Evolutionary conservation across 1,140 invertebrate species (phyloP).

Genomic region (Aricia agestis): DNA sequence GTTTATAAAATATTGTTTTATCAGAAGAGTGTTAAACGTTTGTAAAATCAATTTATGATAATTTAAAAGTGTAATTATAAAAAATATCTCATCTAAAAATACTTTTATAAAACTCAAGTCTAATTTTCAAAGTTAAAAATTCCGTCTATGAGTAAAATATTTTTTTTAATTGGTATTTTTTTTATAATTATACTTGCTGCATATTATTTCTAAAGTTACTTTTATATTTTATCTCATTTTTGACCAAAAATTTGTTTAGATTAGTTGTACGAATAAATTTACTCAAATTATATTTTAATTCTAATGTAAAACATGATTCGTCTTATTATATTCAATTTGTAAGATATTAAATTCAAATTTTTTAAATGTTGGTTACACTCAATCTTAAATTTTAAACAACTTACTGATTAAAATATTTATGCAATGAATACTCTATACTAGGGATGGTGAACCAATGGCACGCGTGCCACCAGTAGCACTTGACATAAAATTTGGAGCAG

Average conservation of each 20-base stretch:
- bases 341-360: too few relatives aligned
- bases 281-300: not conserved
- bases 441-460: too few relatives aligned
- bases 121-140: not conserved
- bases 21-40: too few relatives aligned
- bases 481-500: too few relatives aligned
- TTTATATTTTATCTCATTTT: not conserved
- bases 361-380: too few relatives aligned
- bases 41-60: not conserved
- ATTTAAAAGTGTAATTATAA: not conserved
- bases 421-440: too few relatives aligned
- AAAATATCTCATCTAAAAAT: not conserved
- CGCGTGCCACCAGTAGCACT: too few relatives aligned
- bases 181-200: not conserved
- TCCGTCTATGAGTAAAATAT: not conserved
- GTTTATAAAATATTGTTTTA: too few relatives aligned
- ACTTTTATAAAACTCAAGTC: not conserved
- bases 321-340: too few relatives aligned
- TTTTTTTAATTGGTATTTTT: not conserved
- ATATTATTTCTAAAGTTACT: not conserved
- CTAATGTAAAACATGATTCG: too few relatives aligned
- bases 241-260: constrained; percentile 10
- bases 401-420: too few relatives aligned
- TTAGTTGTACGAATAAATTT: not conserved
- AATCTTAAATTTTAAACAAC: too few relatives aligned